phyloP scores from a whole-genome alignment of 2,113 vertebrate genomes.

The Sceloporus undulatus region DNA sequence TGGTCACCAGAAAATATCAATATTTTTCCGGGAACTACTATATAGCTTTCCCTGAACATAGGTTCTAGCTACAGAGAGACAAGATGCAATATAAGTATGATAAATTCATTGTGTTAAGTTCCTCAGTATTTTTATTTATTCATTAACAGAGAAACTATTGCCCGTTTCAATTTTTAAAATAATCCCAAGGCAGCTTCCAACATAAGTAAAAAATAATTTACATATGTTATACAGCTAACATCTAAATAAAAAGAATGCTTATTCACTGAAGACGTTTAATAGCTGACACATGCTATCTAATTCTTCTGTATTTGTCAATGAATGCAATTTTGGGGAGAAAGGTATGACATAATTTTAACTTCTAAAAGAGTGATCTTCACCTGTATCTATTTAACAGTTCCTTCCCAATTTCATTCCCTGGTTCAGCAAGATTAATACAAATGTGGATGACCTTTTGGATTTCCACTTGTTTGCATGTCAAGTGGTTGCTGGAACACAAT shows the following conservation, averaged over 20 bases:
- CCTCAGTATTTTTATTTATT: not conserved
- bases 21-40: slow-evolving; percentile 24
- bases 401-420: not conserved
- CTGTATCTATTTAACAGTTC: not conserved
- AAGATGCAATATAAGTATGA: not conserved
- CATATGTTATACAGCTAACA: not conserved
- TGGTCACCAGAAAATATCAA: not conserved
- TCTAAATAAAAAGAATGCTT: not conserved
- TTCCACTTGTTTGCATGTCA: not conserved
- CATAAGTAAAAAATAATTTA: slow-evolving; percentile 35
- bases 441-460: not conserved
- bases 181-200: slow-evolving; percentile 14
- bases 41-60: not conserved
- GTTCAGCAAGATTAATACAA: not conserved
- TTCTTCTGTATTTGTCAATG: not conserved
- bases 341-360: not conserved
- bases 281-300: not conserved
- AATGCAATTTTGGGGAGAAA: not conserved
- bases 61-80: not conserved
- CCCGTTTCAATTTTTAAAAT: slow-evolving; percentile 14
- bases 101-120: not conserved
- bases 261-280: not conserved
- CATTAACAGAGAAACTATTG: not conserved
- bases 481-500: not conserved
- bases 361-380: not conserved